These are phyloP conservation scores for Trichopria drosophilae DNA, from an alignment of 2,888 invertebrate species.

Conservation along the genomic window DNA sequence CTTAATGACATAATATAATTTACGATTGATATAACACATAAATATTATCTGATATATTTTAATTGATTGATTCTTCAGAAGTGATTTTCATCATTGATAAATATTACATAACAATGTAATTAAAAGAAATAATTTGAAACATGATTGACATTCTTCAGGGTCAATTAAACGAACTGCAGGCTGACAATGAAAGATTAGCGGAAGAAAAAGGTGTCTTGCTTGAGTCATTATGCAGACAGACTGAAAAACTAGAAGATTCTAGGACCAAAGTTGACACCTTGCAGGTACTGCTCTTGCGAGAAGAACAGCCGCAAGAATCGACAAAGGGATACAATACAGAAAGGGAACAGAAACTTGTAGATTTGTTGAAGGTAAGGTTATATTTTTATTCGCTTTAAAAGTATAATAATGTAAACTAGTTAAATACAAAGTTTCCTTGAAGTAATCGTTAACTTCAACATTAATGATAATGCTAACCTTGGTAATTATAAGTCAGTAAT, in stretches of 20 bases:
- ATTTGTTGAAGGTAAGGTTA: slow-evolving; percentile 71
- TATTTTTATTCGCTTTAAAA: slow-evolving; percentile 16
- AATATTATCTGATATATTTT: no score
- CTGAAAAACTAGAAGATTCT: slow-evolving; percentile 87
- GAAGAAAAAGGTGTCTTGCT: slow-evolving; percentile 89
- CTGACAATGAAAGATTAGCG: slow-evolving; percentile 82
- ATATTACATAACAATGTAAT: no score
- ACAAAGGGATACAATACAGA: slow-evolving; percentile 68
- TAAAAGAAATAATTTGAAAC: no score
- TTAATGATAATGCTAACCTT: no score
- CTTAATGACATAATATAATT: no score
- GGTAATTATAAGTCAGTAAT: no score
- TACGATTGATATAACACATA: no score
- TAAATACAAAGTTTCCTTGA: no score
- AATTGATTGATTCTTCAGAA: slow-evolving; percentile 4
- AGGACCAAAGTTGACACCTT: slow-evolving; percentile 82
- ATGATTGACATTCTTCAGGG: slow-evolving; percentile 59
- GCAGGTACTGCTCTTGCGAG: slow-evolving; percentile 75
- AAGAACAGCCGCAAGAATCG: slow-evolving; percentile 65
- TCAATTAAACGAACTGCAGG: slow-evolving; percentile 82
- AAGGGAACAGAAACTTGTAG: slow-evolving; percentile 79
- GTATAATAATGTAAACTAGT: slow-evolving; percentile 2
- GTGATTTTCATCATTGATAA: slow-evolving; percentile 1
- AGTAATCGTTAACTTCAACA: no score
- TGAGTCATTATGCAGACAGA: slow-evolving; percentile 88